phyloP scores from a whole-genome alignment of 1,140 invertebrate species.

The Apis mellifera region DNA sequence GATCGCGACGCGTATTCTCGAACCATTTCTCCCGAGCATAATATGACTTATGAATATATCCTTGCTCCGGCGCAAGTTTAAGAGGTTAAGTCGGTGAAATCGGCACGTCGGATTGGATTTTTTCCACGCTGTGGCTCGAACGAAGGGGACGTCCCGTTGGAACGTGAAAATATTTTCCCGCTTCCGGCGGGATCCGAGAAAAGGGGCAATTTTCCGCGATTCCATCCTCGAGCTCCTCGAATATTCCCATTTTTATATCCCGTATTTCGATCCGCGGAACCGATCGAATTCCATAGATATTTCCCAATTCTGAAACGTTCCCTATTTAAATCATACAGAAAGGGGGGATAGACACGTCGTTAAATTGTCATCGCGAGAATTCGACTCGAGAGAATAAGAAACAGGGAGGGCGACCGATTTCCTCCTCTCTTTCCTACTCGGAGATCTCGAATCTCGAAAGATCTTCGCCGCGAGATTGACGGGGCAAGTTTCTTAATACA shows the following conservation, averaged over 20 bases:
- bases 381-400: neutral
- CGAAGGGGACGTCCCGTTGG: slow-evolving; percentile 29
- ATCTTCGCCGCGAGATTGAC: slow-evolving; percentile 26
- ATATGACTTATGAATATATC: slow-evolving; percentile 48
- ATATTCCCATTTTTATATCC: slow-evolving; percentile 44
- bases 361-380: too few relatives aligned
- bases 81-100: slow-evolving; percentile 61
- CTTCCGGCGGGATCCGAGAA: slow-evolving; percentile 37
- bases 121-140: slow-evolving; percentile 58
- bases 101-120: slow-evolving; percentile 67
- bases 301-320: neutral
- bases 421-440: neutral
- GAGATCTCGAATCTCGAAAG: neutral
- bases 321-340: neutral
- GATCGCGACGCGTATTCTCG: slow-evolving; percentile 11
- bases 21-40: slow-evolving; percentile 4
- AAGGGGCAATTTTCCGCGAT: slow-evolving; percentile 57
- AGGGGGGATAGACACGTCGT: too few relatives aligned
- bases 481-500: slow-evolving; percentile 53
- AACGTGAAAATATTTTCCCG: slow-evolving; percentile 62
- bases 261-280: slow-evolving; percentile 38
- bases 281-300: neutral
- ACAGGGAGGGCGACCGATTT: neutral
- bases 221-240: slow-evolving; percentile 51
- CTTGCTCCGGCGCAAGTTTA: slow-evolving; percentile 54